Percentiles rank a stretch among this genome's conserved stretches.
These are phyloP conservation scores for Ibycter americanus DNA, from an alignment of 2,797 vertebrate species.

Conservation along the genomic window DNA sequence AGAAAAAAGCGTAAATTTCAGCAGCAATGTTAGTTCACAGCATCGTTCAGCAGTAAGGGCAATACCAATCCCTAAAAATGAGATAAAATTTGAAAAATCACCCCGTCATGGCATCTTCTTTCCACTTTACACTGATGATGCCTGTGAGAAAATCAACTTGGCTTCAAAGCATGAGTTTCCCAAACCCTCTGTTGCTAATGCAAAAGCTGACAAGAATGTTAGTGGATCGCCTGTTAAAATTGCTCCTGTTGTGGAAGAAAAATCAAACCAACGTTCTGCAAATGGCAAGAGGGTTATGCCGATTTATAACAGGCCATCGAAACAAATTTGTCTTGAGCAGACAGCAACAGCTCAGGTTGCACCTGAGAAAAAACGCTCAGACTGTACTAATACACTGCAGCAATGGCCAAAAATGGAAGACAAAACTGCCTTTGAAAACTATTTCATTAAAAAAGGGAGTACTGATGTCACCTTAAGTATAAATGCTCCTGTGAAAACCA, in stretches of 20 bases:
- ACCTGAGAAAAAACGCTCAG: not conserved
- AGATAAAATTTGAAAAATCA: conserved; percentile 17
- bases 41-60: not conserved
- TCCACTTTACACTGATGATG: not conserved
- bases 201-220: conserved; percentile 77
- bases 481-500: not conserved
- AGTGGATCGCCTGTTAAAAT: conserved; percentile 81
- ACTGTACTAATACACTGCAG: not conserved
- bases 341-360: not conserved
- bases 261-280: not conserved
- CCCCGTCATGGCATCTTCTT: not conserved
- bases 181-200: conserved; percentile 78
- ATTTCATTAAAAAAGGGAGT: conserved; percentile 49
- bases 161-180: conserved; percentile 52
- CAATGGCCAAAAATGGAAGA: conserved; percentile 65
- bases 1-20: conserved; percentile 5
- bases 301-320: not conserved
- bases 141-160: not conserved
- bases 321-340: not conserved
- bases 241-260: not conserved
- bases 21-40: not conserved
- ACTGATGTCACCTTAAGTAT: not conserved
- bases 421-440: conserved; percentile 53
- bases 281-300: not conserved
- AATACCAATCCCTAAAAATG: conserved; percentile 12